phyloP scores from a whole-genome alignment of 2,888 invertebrate species.

The Alviniconcha strummeri region DNA sequence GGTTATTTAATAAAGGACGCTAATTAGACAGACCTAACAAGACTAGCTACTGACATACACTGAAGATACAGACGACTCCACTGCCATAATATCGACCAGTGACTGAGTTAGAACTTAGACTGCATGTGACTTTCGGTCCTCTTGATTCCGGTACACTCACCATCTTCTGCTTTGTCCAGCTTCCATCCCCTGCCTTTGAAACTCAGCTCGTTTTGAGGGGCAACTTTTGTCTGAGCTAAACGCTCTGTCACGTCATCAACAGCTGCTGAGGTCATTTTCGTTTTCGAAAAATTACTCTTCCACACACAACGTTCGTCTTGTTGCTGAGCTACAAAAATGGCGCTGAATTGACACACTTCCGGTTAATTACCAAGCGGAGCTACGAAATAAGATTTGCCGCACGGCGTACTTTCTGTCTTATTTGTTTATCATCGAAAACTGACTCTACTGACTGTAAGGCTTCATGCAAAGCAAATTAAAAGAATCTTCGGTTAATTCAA shows the following conservation, averaged over 20 bases:
- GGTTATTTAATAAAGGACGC: too few species aligned
- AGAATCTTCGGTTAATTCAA: not conserved
- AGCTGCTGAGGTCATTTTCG: conserved; percentile 49
- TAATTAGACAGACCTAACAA: too few species aligned
- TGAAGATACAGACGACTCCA: too few species aligned
- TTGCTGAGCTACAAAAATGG: conserved; percentile 30
- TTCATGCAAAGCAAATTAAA: not conserved
- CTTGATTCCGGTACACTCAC: conserved; percentile 75
- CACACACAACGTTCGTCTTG: not conserved
- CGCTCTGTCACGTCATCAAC: conserved; percentile 59
- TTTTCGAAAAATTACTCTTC: not conserved
- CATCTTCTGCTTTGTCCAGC: conserved; percentile 86
- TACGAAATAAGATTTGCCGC: not conserved
- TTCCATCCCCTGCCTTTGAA: conserved; percentile 88
- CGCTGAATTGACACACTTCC: conserved; percentile 30
- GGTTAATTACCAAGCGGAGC: not conserved
- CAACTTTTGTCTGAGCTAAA: conserved; percentile 65
- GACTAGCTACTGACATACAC: too few species aligned
- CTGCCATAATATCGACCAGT: too few species aligned
- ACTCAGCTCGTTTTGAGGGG: conserved; percentile 78
- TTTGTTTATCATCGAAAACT: too few species aligned
- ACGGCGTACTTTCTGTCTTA: too few species aligned
- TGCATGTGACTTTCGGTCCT: too few species aligned
- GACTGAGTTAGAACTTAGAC: too few species aligned
- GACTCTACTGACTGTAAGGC: too few species aligned